phyloP scores from a whole-genome alignment of 2,888 invertebrate species.

The Lasioglossum zephyrum region DNA sequence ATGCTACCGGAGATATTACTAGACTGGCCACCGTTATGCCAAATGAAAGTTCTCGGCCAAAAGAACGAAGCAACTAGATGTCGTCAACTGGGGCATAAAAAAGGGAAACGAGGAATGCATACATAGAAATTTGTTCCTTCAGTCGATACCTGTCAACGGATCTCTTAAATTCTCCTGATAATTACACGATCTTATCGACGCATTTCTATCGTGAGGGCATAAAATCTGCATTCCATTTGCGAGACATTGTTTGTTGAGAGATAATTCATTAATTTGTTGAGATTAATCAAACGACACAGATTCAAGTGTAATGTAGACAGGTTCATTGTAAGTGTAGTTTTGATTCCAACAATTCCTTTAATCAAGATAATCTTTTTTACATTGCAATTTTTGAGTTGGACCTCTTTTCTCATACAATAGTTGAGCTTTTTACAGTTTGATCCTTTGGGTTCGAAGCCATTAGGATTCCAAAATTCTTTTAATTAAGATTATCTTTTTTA shows the following conservation, averaged over 20 bases:
- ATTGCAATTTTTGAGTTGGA: too few relatives aligned
- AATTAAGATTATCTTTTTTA: too few relatives aligned
- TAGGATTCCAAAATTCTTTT: too few relatives aligned
- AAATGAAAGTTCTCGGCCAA: background rate
- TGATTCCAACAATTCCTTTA: too few relatives aligned
- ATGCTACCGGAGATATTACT: background rate
- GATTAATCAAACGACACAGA: background rate
- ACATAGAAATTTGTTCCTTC: background rate
- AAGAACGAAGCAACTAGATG: background rate
- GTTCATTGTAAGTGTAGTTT: too few relatives aligned
- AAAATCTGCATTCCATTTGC: background rate
- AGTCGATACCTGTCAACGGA: background rate
- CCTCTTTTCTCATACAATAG: too few relatives aligned
- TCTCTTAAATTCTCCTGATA: background rate
- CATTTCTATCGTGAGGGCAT: background rate
- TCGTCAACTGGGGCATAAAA: background rate
- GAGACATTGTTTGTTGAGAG: background rate
- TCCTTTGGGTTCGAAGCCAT: too few relatives aligned
- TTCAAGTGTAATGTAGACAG: too few relatives aligned
- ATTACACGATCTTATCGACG: background rate
- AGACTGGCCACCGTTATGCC: background rate
- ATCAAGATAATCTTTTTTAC: too few relatives aligned
- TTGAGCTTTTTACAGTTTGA: too few relatives aligned
- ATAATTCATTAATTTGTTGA: too few relatives aligned
- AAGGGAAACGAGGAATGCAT: background rate